phyloP scores from a whole-genome alignment of 2,113 vertebrate genomes.

The Hiodon tergisus region DNA sequence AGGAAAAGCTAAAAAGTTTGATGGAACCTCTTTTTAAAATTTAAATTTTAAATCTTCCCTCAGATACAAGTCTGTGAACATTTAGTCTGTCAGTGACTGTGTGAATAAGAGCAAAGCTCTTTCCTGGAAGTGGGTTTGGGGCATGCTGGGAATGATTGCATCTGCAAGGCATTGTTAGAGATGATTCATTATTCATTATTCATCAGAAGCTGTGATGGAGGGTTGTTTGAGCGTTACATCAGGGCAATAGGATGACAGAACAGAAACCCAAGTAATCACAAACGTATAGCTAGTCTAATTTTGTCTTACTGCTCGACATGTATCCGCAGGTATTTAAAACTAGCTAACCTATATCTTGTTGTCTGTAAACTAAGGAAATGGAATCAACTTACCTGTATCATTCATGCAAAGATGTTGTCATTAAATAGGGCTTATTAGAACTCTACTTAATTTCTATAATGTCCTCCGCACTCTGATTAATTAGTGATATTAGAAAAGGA shows the following conservation, averaged over 20 bases:
- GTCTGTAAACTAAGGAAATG: too few species aligned
- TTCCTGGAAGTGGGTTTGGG: constrained; percentile 22
- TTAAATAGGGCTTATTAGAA: background rate
- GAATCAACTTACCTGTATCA: background rate
- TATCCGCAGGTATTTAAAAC: too few species aligned
- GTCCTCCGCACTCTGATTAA: background rate
- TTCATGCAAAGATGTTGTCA: background rate
- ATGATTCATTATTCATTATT: constrained; percentile 33
- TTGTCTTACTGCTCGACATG: too few species aligned
- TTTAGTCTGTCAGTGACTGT: constrained; percentile 9
- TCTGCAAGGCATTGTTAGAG: constrained; percentile 32
- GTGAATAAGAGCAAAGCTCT: constrained; percentile 39
- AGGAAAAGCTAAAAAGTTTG: background rate
- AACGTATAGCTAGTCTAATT: too few species aligned
- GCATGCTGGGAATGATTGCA: constrained; percentile 38
- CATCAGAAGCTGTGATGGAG: constrained; percentile 19
- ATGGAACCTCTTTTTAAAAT: background rate
- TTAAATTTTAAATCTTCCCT: constrained; percentile 33
- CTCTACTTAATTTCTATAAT: background rate
- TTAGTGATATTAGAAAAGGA: background rate
- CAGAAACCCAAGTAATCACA: too few species aligned
- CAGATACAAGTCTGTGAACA: constrained; percentile 13
- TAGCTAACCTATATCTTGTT: too few species aligned
- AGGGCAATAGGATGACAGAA: background rate
- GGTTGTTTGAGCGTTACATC: background rate